Base-by-base conservation (phyloP, 2,113 vertebrate genomes). In the Pteruthius melanotis region DNA sequence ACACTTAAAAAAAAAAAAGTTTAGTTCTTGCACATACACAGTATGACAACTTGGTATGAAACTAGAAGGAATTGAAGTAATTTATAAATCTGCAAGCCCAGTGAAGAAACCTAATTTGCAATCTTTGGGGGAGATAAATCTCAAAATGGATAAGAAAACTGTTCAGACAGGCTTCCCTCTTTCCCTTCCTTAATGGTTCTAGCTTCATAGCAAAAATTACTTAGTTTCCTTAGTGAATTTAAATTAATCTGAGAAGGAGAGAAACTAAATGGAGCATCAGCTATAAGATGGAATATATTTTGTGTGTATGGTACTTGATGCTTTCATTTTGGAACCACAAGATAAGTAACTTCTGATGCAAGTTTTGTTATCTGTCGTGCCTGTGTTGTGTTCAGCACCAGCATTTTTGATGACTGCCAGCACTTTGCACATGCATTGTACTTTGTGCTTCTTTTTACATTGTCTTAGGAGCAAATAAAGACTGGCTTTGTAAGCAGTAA, bases 371-470 rank as follows among this genome's bases (percentile, higher is more conserved):
- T 10, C 33, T 1, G 0, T 9, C 21, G 22, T 50, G 59, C 52
- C 19, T n/a, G 31, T 10, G 21, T 12, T 37, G 10, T 49, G 3
- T 37, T 52, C 49, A 39, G 47, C 40, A 65, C 18, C 30, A 42
- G 56, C 42, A 54, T 39, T 2, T 3, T 0, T 71, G 40, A 31
- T 0, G 3, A 15, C 27, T 47, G 35, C 44, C 31, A 45, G 59
- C 2, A 1, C 23, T 72, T 60, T 7, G 27, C 20, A 8, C 8
- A 3, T 5, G 50, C 2, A 0, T 26, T 0, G 0, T 21, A n/a
- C 42, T 70, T 64, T n/a, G 11, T 42, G 52, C 33, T 40, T 15
- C 52, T 71, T 53, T 45, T 26, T 15, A 35, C 31, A 4, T 53
- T 33, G 22, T 65, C 47, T 52, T 47, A 27, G 13, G 57, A 76